Base-by-base conservation (phyloP, 2,797 vertebrate species). In the Sphenodon punctatus region DNA sequence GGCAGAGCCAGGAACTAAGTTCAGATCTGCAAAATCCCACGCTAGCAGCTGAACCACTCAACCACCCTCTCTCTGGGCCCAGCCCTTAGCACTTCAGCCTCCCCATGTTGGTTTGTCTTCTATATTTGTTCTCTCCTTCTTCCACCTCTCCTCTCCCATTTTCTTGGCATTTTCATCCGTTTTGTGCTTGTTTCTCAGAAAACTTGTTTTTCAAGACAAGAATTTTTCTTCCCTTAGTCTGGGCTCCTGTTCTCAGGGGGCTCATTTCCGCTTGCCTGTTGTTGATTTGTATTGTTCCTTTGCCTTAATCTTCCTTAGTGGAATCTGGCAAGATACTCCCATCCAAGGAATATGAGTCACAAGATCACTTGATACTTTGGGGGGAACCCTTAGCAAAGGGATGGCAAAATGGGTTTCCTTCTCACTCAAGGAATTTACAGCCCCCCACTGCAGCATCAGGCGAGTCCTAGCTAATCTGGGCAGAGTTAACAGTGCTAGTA, bases 251-350 rank as follows among this genome's bases (percentile, higher is more conserved):
- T 82, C 81, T 85, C 48, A 0, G 59, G 79, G 69, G 56, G 85
- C 39, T 17, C 25, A 36, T 76, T 89, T 85, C 56, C 60, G 60
- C 43, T 64, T 60, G 17, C 51, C 69, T 75, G 1, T 48, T 74
- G 59, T 60, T 68, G 74, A 46, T 46, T 42, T 46, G 75, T 88
- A 69, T 36, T 83, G 56, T 59, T 75, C 82, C 60, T 89, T 78
- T 64, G 78, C 71, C 74, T 71, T 68, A 89, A 84, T 61, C 41
- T n/a, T n/a, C n/a, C n/a, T n/a, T n/a, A n/a, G n/a, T n/a, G n/a
- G 51, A 56, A 71, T 78, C 46, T 66, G 60, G 70, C 68, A 68
- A 48, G 56, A 43, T 74, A 68, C 82, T 75, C 66, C 59, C 56
- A 78, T 85, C 83, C 77, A 80, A 73, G 41, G n/a, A 23, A 0